Conservation (phyloP, 2,797 vertebrate species). For the Pangasius sanitwongsei region DNA sequence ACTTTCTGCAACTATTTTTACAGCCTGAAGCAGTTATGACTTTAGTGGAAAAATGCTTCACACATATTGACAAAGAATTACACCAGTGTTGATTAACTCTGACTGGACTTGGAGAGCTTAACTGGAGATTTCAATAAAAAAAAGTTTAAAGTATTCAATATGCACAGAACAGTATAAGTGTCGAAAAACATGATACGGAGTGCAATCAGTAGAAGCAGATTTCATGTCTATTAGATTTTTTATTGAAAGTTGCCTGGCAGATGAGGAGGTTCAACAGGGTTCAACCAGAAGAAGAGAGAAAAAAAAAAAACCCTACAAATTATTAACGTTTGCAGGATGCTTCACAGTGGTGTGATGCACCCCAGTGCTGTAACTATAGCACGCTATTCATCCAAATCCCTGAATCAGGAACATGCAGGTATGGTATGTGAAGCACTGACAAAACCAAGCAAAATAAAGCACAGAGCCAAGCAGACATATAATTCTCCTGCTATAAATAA, state of each 20-base stretch:
- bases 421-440: neutral
- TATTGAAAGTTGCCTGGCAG: neutral
- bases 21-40: slow-evolving; percentile 3
- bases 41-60: slow-evolving; percentile 8
- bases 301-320: neutral
- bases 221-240: neutral
- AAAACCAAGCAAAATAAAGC: neutral
- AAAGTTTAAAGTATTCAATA: neutral
- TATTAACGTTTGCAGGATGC: neutral
- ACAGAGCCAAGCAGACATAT: neutral
- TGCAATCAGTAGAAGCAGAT: neutral
- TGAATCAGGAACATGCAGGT: neutral
- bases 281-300: neutral
- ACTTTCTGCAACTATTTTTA: neutral
- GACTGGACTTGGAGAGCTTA: neutral
- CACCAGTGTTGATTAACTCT: slow-evolving; percentile 10
- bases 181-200: neutral
- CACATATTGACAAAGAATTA: neutral
- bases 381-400: neutral
- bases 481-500: neutral
- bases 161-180: neutral
- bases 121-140: neutral
- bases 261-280: neutral
- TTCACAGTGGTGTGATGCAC: neutral
- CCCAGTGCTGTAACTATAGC: neutral